Conservation (phyloP, 2,113 vertebrate genomes). For the Corvus moneduloides region DNA sequence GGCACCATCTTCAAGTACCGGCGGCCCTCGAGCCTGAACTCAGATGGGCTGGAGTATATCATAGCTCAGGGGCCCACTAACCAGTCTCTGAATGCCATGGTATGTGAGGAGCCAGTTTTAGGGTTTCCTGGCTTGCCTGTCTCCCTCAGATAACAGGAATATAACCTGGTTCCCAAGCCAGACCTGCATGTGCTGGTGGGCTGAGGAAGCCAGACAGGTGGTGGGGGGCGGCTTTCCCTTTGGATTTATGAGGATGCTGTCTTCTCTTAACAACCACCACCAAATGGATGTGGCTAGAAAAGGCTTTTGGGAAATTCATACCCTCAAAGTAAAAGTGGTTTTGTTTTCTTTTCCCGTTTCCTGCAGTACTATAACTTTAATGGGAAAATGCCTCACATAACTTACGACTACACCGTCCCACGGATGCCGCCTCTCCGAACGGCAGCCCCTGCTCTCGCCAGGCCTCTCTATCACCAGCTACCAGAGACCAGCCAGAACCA, state of each 20-base stretch:
- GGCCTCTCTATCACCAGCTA: slow-evolving; percentile 31
- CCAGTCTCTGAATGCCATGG: slow-evolving; percentile 85
- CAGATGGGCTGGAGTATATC: slow-evolving; percentile 88
- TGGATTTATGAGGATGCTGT: not conserved
- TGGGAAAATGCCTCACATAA: slow-evolving; percentile 86
- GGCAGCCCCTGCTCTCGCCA: slow-evolving; percentile 36
- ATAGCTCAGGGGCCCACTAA: slow-evolving; percentile 87
- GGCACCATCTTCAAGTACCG: slow-evolving; percentile 89
- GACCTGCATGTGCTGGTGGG: not conserved
- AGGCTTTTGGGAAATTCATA: not conserved
- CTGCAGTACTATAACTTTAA: slow-evolving; percentile 88
- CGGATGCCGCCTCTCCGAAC: slow-evolving; percentile 35
- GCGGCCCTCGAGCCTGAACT: slow-evolving; percentile 76
- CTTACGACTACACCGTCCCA: slow-evolving; percentile 87
- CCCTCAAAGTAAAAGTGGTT: not conserved
- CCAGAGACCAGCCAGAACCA: slow-evolving; percentile 21
- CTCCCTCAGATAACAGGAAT: not conserved
- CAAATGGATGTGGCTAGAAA: not conserved
- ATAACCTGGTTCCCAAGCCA: not conserved
- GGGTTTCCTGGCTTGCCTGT: not conserved
- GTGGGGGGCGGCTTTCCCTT: not conserved
- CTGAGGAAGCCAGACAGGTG: not conserved
- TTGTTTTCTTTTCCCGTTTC: not conserved
- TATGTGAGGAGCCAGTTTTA: slow-evolving; percentile 48
- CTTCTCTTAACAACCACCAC: not conserved